A percentile compares a stretch with the other conserved stretches of the same genome.
phyloP scores from a whole-genome alignment of 2,797 vertebrate genomes.

The Myotis myotis region DNA sequence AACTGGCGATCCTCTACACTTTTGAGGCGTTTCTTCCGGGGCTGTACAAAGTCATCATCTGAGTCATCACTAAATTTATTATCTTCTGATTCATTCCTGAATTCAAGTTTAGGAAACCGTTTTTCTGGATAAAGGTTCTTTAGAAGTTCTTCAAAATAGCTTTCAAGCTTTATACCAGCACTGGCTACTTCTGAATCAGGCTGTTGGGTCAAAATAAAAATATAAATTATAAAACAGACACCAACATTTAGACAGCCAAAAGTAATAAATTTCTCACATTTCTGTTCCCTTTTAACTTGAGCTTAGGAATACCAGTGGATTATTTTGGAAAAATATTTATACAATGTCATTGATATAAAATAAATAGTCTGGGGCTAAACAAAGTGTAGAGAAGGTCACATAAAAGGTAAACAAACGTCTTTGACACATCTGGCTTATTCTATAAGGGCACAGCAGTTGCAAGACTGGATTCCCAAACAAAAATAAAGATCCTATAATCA shows the following conservation, averaged over 20 bases:
- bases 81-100: conserved; percentile 80
- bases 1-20: conserved; percentile 83
- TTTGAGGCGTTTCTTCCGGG: conserved; percentile 87
- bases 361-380: not conserved
- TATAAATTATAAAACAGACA: conserved; percentile 37
- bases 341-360: not conserved
- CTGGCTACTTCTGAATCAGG: conserved; percentile 88
- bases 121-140: conserved; percentile 84
- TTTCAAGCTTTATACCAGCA: conserved; percentile 87
- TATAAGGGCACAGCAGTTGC: not conserved
- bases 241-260: not conserved
- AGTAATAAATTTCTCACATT: conserved; percentile 2
- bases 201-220: conserved; percentile 81
- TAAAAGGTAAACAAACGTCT: not conserved
- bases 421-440: not conserved
- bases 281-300: not conserved
- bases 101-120: conserved; percentile 81
- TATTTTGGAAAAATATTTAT: not conserved
- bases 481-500: not conserved
- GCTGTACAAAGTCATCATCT: conserved; percentile 86
- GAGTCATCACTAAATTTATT: conserved; percentile 84
- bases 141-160: conserved; percentile 87
- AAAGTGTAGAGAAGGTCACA: not conserved
- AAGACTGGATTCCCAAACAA: not conserved
- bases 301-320: not conserved